Base-by-base conservation (phyloP, 2,113 vertebrate genomes). In the Mormoops blainvillei region DNA sequence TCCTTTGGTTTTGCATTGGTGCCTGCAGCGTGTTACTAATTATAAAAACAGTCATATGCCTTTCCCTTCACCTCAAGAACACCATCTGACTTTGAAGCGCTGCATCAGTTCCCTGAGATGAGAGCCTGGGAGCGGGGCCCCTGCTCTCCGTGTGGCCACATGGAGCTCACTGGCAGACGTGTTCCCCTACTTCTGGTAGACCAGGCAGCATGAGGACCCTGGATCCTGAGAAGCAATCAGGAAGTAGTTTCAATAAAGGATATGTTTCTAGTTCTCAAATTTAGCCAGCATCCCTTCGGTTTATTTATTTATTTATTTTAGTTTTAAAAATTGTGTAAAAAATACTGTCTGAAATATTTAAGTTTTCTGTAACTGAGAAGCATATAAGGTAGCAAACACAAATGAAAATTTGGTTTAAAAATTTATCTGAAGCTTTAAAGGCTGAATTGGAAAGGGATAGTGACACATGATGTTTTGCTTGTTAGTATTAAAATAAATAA, bases 11-110 rank as follows among this genome's bases (percentile, higher is more conserved):
- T 94, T 94, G 61, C 96, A 48, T 74, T 97, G 93, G 33, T 96
- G 86, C 89, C 96, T 96, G 22, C 65, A 38, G 43, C 67, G n/a
- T 80, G 77, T 97, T 97, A 63, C 95, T 98, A 97, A 98, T 97
- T 97, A 96, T 91, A 97, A 94, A 86, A 74, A 31, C 19, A 38
- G 56, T 76, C 81, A 68, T 67, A 58, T 84, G 96, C 28, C 84
- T 73, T 74, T 80, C 36, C 33, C 85, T 58, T 83, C 61, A 67
- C 82, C 89, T 93, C 61, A 31, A 61, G 67, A 77, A n/a, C 56
- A 33, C 89, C 89, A 48, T 89, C 83, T 95, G 83, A 95, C 95
- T 50, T 50, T 6, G 45, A 28, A 80, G 48, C 19, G 54, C 43
- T 70, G 43, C 76, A 48, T 67, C 56, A 31, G 63, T 31, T 38